A percentile compares a stretch with the other conserved stretches of the same genome.
These are phyloP conservation scores for Eurytoma californica DNA, from an alignment of 2,888 invertebrate species.

Conservation along the genomic window DNA sequence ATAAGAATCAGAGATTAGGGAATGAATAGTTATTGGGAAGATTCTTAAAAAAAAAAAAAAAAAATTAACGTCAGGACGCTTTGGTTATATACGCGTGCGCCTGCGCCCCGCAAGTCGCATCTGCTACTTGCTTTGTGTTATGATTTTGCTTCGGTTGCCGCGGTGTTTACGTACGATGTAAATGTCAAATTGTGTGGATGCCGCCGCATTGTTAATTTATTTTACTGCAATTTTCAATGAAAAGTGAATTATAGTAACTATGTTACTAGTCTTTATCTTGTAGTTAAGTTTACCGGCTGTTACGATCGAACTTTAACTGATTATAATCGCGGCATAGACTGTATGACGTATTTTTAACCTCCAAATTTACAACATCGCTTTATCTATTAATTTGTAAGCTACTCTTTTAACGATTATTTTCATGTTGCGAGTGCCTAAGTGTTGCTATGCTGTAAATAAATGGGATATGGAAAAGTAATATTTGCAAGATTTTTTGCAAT, in stretches of 20 bases:
- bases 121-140: no score
- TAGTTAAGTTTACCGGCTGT: neutral
- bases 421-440: neutral
- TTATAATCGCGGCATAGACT: neutral
- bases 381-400: constrained; percentile 27
- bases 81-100: neutral
- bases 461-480: neutral
- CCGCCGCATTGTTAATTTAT: constrained; percentile 21
- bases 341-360: constrained; percentile 34
- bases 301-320: constrained; percentile 2
- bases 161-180: neutral
- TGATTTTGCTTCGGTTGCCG: neutral
- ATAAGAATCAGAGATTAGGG: no score
- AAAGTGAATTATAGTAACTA: neutral
- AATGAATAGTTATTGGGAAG: no score
- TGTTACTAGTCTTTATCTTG: constrained; percentile 2
- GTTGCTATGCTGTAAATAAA: no score
- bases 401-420: constrained; percentile 5
- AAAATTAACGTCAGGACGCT: neutral
- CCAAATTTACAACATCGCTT: neutral
- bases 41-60: neutral
- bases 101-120: neutral
- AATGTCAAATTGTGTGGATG: neutral
- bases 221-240: neutral
- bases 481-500: constrained; percentile 31